phyloP scores from a whole-genome alignment of 2,113 vertebrate species.

The Syngnathoides biaculeatus region DNA sequence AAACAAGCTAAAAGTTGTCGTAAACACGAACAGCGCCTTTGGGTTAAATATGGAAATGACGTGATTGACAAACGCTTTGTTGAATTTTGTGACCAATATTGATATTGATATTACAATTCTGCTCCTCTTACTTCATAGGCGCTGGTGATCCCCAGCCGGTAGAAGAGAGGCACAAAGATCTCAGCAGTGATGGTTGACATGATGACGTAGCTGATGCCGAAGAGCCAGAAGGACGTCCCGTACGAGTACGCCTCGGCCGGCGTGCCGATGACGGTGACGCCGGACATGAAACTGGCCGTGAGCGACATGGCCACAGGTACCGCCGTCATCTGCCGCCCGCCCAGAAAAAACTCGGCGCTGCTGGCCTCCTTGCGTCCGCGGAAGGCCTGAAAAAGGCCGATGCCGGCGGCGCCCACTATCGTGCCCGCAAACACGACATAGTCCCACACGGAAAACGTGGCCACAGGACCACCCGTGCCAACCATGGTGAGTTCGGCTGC shows the following conservation, averaged over 20 bases:
- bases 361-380: slow-evolving; percentile 62
- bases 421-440: slow-evolving; percentile 75
- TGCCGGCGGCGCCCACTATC: slow-evolving; percentile 57
- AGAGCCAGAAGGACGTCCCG: slow-evolving; percentile 73
- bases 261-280: slow-evolving; percentile 78
- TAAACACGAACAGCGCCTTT: too few relatives aligned
- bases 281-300: slow-evolving; percentile 81
- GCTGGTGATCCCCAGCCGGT: slow-evolving; percentile 75
- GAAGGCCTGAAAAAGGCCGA: slow-evolving; percentile 76
- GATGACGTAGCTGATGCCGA: slow-evolving; percentile 70
- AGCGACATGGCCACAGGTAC: slow-evolving; percentile 79
- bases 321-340: slow-evolving; percentile 75
- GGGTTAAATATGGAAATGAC: neutral
- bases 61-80: neutral
- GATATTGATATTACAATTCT: neutral
- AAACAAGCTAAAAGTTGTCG: too few relatives aligned
- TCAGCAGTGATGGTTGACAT: slow-evolving; percentile 74
- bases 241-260: slow-evolving; percentile 73
- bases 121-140: slow-evolving; percentile 73
- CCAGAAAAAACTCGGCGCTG: slow-evolving; percentile 73
- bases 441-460: slow-evolving; percentile 75
- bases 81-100: neutral
- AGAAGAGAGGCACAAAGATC: slow-evolving; percentile 77
- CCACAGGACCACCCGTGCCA: slow-evolving; percentile 63
- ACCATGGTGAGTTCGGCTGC: slow-evolving; percentile 48